Evolutionary conservation across 2,797 vertebrate species (phyloP).

Genomic region (Acridotheres tristis): DNA sequence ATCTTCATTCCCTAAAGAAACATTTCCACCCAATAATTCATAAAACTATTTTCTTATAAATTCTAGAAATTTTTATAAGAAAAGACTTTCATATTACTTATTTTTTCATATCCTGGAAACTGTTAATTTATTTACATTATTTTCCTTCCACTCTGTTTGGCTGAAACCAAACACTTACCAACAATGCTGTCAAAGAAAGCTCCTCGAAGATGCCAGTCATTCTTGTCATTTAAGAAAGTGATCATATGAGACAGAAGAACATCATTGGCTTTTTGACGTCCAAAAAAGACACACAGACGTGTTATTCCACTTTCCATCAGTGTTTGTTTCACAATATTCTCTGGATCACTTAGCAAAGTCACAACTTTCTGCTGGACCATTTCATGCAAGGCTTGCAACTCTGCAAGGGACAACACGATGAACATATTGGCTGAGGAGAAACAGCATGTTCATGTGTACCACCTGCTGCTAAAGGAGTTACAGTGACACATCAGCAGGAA

Average conservation of each 20-base stretch:
- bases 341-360: constrained; percentile 95
- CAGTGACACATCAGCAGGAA: background rate
- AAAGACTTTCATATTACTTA: background rate
- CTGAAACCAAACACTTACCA: constrained; percentile 76
- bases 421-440: background rate
- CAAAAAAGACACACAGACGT: constrained; percentile 96
- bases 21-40: background rate
- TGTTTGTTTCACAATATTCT: constrained; percentile 98
- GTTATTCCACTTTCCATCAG: constrained; percentile 99
- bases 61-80: background rate
- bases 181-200: constrained; percentile 99
- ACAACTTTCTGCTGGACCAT: constrained; percentile 99
- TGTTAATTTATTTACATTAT: background rate
- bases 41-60: background rate
- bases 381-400: constrained; percentile 96
- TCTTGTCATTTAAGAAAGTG: constrained; percentile 98
- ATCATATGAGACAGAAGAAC: constrained; percentile 98
- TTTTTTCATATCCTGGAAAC: background rate
- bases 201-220: constrained; percentile 96
- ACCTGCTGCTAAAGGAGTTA: background rate
- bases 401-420: constrained; percentile 67
- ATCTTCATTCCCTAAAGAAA: background rate
- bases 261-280: constrained; percentile 97
- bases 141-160: background rate
- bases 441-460: fast-evolving